These are phyloP conservation scores for Bothrops alternatus DNA, from an alignment of 2,797 vertebrate species.

Conservation along the genomic window DNA sequence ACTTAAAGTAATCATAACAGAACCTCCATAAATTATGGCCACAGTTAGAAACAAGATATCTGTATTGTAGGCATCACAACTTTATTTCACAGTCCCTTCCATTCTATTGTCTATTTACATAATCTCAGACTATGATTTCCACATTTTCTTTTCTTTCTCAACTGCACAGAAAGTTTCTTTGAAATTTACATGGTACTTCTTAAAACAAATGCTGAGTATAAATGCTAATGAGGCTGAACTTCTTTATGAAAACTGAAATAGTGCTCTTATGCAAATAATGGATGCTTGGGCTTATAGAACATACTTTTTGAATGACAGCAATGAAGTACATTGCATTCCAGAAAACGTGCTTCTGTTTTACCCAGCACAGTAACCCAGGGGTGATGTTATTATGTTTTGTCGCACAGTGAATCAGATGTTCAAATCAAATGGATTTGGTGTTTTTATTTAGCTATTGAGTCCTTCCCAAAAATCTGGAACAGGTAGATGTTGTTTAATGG, in stretches of 20 bases:
- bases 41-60: not conserved
- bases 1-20: not conserved
- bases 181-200: not conserved
- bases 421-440: too few relatives aligned
- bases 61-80: not conserved
- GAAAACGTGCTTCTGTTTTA: not conserved
- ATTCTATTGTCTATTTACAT: not conserved
- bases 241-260: not conserved
- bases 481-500: too few relatives aligned
- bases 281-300: not conserved
- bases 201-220: not conserved
- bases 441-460: too few relatives aligned
- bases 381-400: not conserved
- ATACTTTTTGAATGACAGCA: not conserved
- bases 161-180: not conserved
- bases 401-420: too few relatives aligned
- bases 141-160: not conserved
- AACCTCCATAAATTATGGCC: not conserved
- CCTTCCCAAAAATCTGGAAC: too few relatives aligned
- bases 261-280: not conserved
- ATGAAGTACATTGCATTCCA: not conserved
- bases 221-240: not conserved
- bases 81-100: too few relatives aligned
- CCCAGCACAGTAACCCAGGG: not conserved
- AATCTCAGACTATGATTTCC: not conserved